phyloP scores from a whole-genome alignment of 1,140 invertebrate genomes.

The Drosophila mayri region DNA sequence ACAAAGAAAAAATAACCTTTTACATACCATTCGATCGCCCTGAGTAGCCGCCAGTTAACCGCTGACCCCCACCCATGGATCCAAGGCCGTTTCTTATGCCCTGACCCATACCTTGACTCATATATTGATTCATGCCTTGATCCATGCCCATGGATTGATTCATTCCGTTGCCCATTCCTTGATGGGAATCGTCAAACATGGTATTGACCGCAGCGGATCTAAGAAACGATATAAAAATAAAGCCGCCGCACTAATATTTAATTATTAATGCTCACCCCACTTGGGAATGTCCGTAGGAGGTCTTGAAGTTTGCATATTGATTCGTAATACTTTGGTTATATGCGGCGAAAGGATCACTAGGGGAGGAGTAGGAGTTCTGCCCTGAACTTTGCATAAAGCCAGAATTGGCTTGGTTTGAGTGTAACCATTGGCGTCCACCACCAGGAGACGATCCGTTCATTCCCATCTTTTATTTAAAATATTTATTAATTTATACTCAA shows the following conservation, averaged over 20 bases:
- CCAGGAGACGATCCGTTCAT: conserved; percentile 9
- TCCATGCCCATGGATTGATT: conserved; percentile 5
- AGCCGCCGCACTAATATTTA: not conserved
- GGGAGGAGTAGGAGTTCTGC: not conserved
- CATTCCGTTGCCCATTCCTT: conserved; percentile 5
- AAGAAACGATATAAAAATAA: not conserved
- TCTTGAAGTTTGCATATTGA: conserved; percentile 32
- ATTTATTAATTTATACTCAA: not conserved
- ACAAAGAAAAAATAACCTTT: rapidly evolving
- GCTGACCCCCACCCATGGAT: not conserved
- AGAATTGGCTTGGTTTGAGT: conserved; percentile 53
- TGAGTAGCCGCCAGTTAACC: conserved; percentile 26
- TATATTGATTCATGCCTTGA: not conserved
- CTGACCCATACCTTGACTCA: not conserved
- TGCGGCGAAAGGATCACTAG: conserved; percentile 36
- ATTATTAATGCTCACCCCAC: not conserved
- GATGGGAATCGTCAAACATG: not conserved
- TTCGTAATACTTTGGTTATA: conserved; percentile 59
- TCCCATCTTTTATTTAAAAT: conserved; percentile 11
- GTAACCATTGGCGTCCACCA: conserved; percentile 60
- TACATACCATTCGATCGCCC: conserved; percentile 42
- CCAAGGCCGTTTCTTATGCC: conserved; percentile 23
- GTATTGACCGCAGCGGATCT: not conserved
- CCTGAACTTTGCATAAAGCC: conserved; percentile 8
- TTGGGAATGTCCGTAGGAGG: conserved; percentile 15